Conservation (phyloP, 2,113 vertebrate species). For the Ptyas mucosa region DNA sequence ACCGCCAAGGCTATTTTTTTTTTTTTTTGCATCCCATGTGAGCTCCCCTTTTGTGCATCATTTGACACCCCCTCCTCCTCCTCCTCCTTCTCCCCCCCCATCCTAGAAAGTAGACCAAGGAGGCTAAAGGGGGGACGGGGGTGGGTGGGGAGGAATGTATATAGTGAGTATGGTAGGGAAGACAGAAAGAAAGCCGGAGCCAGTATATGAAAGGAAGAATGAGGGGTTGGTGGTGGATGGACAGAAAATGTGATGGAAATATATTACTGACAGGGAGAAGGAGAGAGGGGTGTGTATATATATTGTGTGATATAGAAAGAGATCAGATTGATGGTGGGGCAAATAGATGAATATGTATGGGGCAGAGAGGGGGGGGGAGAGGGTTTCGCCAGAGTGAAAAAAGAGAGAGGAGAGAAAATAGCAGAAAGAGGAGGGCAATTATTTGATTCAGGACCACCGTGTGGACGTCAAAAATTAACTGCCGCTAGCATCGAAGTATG, state of each 20-base stretch:
- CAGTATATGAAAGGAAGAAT: not conserved
- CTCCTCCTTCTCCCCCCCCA: fast-evolving
- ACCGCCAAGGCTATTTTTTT: not conserved
- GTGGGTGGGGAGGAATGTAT: no score
- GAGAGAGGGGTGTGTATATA: not conserved
- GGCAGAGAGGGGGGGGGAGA: no score
- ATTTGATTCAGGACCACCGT: not conserved
- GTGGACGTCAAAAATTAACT: conserved; percentile 16
- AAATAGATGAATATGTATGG: not conserved
- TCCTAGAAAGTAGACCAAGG: not conserved
- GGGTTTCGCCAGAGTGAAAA: not conserved
- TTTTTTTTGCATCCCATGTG: not conserved
- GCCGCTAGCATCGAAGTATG: not conserved
- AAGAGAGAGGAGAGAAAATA: not conserved
- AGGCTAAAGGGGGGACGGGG: not conserved
- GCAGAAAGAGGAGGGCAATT: not conserved
- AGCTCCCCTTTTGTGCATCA: not conserved
- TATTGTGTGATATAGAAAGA: conserved; percentile 3
- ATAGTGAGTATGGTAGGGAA: not conserved
- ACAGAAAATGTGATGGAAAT: conserved; percentile 2
- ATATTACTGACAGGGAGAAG: not conserved
- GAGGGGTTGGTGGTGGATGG: not conserved
- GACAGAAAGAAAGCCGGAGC: not conserved
- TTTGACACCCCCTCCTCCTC: not conserved
- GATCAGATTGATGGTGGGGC: conserved; percentile 20